These are phyloP conservation scores for Notothenia coriiceps DNA, from an alignment of 2,113 vertebrate species.

Conservation along the genomic window DNA sequence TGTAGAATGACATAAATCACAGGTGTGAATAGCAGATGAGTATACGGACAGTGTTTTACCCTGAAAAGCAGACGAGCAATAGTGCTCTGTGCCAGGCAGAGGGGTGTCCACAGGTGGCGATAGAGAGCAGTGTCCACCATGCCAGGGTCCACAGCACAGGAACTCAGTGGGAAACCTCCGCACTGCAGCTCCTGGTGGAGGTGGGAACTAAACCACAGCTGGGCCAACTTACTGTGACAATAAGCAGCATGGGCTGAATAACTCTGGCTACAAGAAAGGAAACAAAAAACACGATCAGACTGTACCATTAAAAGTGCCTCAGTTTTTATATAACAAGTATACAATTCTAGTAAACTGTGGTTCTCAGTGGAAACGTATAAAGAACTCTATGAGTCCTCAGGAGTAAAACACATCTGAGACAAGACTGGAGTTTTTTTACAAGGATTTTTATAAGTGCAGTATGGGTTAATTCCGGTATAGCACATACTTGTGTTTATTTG, in stretches of 20 bases:
- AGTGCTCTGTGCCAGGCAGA: conserved; percentile 73
- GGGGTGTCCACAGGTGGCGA: conserved; percentile 83
- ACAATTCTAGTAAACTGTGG: too few species aligned
- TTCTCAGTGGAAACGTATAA: background rate
- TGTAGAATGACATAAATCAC: background rate
- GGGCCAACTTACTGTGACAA: conserved; percentile 92
- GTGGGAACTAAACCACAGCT: conserved; percentile 89
- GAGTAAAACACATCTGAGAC: background rate
- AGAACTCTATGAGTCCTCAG: background rate
- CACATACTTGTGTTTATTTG: background rate
- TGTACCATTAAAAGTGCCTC: background rate
- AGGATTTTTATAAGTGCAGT: too few species aligned
- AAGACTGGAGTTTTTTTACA: background rate
- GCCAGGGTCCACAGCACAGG: conserved; percentile 91
- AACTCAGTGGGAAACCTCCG: conserved; percentile 84
- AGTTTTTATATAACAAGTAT: background rate
- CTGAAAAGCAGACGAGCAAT: conserved; percentile 86
- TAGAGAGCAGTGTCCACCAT: conserved; percentile 92
- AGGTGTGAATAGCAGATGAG: background rate
- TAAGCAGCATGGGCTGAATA: conserved; percentile 91
- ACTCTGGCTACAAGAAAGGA: conserved; percentile 71
- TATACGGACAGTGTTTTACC: conserved; percentile 76
- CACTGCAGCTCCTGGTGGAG: conserved; percentile 86
- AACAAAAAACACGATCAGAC: background rate
- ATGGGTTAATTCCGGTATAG: too few species aligned